A percentile compares a stretch with the other conserved stretches of the same genome.
phyloP scores from a whole-genome alignment of 1,140 invertebrate species.

The Drosophila repleta region DNA sequence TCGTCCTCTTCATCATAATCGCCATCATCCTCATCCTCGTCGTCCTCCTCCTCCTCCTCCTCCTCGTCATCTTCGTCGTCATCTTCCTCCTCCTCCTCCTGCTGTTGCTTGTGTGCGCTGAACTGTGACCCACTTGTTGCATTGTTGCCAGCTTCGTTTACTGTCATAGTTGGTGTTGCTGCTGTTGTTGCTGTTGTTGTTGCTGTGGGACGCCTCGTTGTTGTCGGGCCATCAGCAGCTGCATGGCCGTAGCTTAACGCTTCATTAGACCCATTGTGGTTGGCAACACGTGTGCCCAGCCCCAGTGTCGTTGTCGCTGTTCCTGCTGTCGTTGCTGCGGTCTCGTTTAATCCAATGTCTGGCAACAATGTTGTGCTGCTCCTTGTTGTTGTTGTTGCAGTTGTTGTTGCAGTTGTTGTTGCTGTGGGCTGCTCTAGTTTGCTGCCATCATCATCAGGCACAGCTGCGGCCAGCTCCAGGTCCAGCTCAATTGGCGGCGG shows the following conservation, averaged over 20 bases:
- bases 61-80: conserved; percentile 67
- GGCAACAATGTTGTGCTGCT: conserved; percentile 2
- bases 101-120: conserved; percentile 49
- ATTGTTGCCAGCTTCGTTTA: conserved; percentile 5
- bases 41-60: conserved; percentile 65
- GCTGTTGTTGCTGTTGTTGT: conserved; percentile 19
- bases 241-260: conserved; percentile 62
- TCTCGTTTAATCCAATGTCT: conserved; percentile 3
- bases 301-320: neutral
- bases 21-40: conserved; percentile 53
- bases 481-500: conserved; percentile 56
- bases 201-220: conserved; percentile 51
- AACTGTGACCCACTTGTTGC: conserved; percentile 66
- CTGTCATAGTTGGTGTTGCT: conserved; percentile 10
- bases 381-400: conserved; percentile 7
- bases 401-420: conserved; percentile 3
- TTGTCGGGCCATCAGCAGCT: conserved; percentile 50
- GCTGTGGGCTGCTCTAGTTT: conserved; percentile 46
- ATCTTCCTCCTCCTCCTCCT: conserved; percentile 52
- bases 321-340: neutral
- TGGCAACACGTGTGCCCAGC: conserved; percentile 41
- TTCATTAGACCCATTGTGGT: conserved; percentile 75
- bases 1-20: conserved; percentile 56
- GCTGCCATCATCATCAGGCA: conserved; percentile 16
- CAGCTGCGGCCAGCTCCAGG: conserved; percentile 30